phyloP scores from a whole-genome alignment of 1,140 invertebrate genomes.

The Diachasma alloeum region DNA sequence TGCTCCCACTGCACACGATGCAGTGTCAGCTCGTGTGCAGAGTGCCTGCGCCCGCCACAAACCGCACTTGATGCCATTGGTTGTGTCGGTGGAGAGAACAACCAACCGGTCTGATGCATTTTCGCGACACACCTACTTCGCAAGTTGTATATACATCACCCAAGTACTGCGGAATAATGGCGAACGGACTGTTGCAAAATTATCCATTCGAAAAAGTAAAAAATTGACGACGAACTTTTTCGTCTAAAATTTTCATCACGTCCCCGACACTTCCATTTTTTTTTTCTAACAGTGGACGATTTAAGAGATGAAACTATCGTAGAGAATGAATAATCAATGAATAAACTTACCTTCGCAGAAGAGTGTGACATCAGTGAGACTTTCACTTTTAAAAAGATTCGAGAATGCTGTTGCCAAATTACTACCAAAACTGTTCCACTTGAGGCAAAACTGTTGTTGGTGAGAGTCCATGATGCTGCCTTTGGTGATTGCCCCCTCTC shows the following conservation, averaged over 20 bases:
- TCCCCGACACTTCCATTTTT: neutral
- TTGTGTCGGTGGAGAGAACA: neutral
- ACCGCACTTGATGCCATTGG: neutral
- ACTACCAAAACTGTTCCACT: constrained; percentile 91
- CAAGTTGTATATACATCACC: neutral
- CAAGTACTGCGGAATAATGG: neutral
- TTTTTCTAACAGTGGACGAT: too few relatives aligned
- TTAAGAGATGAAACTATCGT: neutral
- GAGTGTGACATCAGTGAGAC: constrained; percentile 86
- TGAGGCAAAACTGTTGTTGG: constrained; percentile 89
- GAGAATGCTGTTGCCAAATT: constrained; percentile 88
- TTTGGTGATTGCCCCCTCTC: constrained; percentile 54
- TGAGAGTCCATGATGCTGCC: constrained; percentile 78
- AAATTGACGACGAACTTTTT: too few relatives aligned
- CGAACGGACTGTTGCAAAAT: neutral
- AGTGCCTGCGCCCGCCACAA: neutral
- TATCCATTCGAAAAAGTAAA: neutral
- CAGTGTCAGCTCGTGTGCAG: neutral
- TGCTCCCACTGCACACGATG: neutral
- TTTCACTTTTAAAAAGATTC: constrained; percentile 89
- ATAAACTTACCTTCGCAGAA: constrained; percentile 84
- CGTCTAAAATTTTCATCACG: neutral
- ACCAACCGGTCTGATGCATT: constrained; percentile 9
- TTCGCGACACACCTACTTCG: constrained; percentile 11
- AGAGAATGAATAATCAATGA: neutral